These are phyloP conservation scores for Ruditapes philippinarum DNA, from an alignment of 1,140 invertebrate genomes.

Conservation along the genomic window DNA sequence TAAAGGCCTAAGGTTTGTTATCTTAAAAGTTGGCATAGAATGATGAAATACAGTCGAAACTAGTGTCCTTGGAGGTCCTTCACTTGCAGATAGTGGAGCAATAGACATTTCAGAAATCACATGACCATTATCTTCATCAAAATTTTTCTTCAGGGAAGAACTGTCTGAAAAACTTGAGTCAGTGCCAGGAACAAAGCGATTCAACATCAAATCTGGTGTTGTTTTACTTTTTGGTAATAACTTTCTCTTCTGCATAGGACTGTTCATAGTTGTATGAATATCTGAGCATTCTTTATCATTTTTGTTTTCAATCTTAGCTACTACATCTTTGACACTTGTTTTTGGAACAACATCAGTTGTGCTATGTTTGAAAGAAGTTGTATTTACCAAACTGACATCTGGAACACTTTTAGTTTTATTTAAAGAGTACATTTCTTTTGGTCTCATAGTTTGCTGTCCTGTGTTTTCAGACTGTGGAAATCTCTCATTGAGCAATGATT, in stretches of 20 bases:
- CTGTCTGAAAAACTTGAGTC: background rate
- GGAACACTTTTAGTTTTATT: background rate
- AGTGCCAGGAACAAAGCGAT: background rate
- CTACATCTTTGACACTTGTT: constrained; percentile 8
- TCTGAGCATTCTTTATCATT: background rate
- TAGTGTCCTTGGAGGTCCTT: background rate
- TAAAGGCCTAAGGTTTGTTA: constrained; percentile 78
- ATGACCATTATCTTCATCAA: background rate
- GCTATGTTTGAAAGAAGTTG: background rate
- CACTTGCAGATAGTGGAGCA: background rate
- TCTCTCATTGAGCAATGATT: background rate
- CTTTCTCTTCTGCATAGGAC: background rate
- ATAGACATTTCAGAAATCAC: background rate
- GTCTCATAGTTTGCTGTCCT: background rate
- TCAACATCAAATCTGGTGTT: constrained; percentile 28
- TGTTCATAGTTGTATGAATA: background rate
- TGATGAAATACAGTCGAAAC: background rate
- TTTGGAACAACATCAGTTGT: background rate
- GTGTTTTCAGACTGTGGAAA: background rate
- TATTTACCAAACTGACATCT: background rate
- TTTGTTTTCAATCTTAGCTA: constrained; percentile 18
- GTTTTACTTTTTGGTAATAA: background rate
- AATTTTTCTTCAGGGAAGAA: background rate
- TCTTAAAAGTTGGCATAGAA: constrained; percentile 72
- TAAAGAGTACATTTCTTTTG: background rate